A percentile compares a stretch with the other conserved stretches of the same genome.
phyloP scores from a whole-genome alignment of 1,140 invertebrate species.

The Brachionus calyciflorus region DNA sequence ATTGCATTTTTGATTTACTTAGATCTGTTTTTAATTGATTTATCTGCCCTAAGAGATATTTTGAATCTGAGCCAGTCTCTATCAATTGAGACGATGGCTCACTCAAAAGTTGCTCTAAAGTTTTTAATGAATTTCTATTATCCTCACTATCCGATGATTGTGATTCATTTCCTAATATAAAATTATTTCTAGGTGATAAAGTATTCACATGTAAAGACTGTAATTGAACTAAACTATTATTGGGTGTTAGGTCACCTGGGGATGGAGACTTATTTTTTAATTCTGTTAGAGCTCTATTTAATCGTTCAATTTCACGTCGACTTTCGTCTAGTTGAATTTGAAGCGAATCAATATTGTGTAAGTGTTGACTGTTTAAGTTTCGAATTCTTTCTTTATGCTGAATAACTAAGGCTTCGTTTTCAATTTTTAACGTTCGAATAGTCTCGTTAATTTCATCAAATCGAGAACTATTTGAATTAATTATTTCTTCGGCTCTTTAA shows the following conservation, averaged over 20 bases:
- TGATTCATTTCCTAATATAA: neutral
- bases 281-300: neutral
- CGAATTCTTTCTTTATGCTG: slow-evolving; percentile 28
- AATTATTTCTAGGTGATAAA: neutral
- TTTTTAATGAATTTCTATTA: neutral
- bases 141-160: slow-evolving; percentile 9
- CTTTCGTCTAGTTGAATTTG: slow-evolving; percentile 20
- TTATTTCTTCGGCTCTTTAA: neutral
- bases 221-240: neutral
- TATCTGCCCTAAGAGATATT: neutral
- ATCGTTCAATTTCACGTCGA: neutral
- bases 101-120: slow-evolving; percentile 11
- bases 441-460: neutral
- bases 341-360: neutral
- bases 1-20: slow-evolving; percentile 42
- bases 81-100: neutral
- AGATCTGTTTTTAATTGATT: neutral
- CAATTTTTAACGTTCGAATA: neutral
- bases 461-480: neutral
- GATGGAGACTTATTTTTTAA: slow-evolving; percentile 10
- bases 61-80: neutral
- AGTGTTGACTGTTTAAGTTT: slow-evolving; percentile 31
- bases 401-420: slow-evolving; percentile 7
- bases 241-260: neutral
- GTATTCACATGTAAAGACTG: neutral